These are phyloP conservation scores for Aphodius granarius DNA, from an alignment of 2,888 invertebrate species.

Conservation along the genomic window DNA sequence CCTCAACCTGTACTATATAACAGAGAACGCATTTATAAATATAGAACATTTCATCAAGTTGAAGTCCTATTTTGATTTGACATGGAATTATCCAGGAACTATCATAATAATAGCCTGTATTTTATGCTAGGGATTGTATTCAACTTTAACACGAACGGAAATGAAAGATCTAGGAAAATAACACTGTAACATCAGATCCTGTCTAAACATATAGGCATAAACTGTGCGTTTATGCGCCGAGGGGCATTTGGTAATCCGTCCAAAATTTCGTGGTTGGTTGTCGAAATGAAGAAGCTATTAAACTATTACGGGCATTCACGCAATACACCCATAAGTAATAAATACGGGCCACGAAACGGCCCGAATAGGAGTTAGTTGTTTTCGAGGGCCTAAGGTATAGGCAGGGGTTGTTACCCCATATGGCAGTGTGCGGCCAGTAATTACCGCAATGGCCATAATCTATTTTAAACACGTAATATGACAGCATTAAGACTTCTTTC, in stretches of 20 bases:
- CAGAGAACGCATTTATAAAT: too few relatives aligned
- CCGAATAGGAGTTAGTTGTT: not conserved
- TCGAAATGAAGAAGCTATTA: slow-evolving; percentile 41
- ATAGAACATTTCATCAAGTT: too few relatives aligned
- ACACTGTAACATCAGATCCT: not conserved
- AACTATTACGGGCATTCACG: slow-evolving; percentile 46
- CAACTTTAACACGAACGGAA: not conserved
- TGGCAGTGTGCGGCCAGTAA: slow-evolving; percentile 48
- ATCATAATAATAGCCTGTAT: too few relatives aligned
- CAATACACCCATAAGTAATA: slow-evolving; percentile 44
- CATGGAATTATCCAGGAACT: too few relatives aligned
- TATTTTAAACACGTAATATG: slow-evolving; percentile 55
- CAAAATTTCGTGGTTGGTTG: not conserved
- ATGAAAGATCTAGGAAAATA: not conserved
- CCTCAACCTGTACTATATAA: too few relatives aligned
- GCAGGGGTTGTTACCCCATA: slow-evolving; percentile 44
- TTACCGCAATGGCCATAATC: slow-evolving; percentile 54
- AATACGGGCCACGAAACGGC: slow-evolving; percentile 30
- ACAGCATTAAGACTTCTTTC: slow-evolving; percentile 55
- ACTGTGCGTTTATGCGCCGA: not conserved
- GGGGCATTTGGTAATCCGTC: not conserved
- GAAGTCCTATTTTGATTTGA: too few relatives aligned
- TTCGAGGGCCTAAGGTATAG: slow-evolving; percentile 20
- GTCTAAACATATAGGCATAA: not conserved
- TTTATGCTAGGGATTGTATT: too few relatives aligned